Evolutionary conservation across 1,140 invertebrate genomes (phyloP), one percentile per base, ranked within the genome.

Genomic region (Cyclargus thomasi): DNA sequence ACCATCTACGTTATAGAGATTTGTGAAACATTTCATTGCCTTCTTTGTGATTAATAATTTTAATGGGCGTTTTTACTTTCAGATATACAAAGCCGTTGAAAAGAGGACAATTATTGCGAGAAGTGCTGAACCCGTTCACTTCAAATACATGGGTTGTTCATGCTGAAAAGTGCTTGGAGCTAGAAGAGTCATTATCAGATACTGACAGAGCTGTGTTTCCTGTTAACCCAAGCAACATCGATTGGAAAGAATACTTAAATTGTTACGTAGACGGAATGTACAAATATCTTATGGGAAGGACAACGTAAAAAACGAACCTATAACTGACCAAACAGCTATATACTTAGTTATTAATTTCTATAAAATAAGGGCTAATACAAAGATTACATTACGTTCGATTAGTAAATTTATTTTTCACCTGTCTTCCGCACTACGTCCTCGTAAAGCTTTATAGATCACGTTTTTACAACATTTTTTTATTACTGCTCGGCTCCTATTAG

Each of bases 181-280:
- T 65, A 5, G 39, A 53, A n/a, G 21, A 8, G n/a, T 53, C 39
- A n/a, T 22, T 65, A 53, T 65, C 64, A 22, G 39, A 47, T 16
- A 55, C 10, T 8, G 64, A 65, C 8, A 65, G 16, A 23, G 21
- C 22, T 7, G 22, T 23, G 16, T 65, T 65, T 53, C 64, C 64
- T 16, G 21, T 65, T 16, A 22, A 65, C n/a, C 64, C 64, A n/a
- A 20, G 8, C 14, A 22, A 23, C 10, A 65, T 65, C 47, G 39
- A 53, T 53, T 65, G 64, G 64, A 22, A 20, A n/a, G 53, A 65
- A n/a, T 65, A 65, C 47, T 1, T 64, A 4, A n/a, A 14, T 47
- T 17, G 20, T 39, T 64, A 36, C 17, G 17, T 18, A 17, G 20
- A 64, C 47, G 63, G 63, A 47, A 20, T 64, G 35, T 21, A 39